These are phyloP conservation scores for Drosophila orosa DNA, from an alignment of 1,140 invertebrate genomes.

Conservation along the genomic window DNA sequence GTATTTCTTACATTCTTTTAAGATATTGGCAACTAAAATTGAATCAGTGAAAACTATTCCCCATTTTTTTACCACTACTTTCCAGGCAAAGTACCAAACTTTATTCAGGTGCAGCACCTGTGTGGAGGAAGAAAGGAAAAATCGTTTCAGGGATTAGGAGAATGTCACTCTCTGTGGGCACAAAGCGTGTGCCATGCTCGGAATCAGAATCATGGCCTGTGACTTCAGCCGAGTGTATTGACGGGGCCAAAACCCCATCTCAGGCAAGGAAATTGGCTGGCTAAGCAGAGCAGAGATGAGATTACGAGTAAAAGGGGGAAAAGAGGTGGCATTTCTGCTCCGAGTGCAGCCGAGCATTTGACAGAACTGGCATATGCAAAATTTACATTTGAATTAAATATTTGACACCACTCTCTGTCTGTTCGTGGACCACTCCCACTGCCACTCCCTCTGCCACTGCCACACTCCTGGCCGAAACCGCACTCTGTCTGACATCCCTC, in stretches of 20 bases:
- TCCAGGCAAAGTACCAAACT: not conserved
- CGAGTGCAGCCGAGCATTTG: constrained; percentile 64
- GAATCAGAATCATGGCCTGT: constrained; percentile 26
- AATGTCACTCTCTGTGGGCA: constrained; percentile 16
- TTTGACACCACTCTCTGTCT: constrained; percentile 27
- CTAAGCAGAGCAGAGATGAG: not conserved
- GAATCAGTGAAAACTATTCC: not conserved
- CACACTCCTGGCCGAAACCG: constrained; percentile 19
- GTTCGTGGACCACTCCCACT: not conserved
- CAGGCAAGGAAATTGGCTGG: constrained; percentile 26
- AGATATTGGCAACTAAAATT: not conserved
- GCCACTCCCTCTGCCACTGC: not conserved
- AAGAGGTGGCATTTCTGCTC: not conserved
- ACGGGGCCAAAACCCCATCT: constrained; percentile 15
- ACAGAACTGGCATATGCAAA: constrained; percentile 60
- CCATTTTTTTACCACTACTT: not conserved
- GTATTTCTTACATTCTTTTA: not conserved
- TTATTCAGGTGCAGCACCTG: constrained; percentile 9
- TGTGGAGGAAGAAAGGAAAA: not conserved
- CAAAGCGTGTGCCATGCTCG: not conserved
- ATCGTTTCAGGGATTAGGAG: constrained; percentile 20
- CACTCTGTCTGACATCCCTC: constrained; percentile 29
- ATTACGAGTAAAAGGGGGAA: not conserved
- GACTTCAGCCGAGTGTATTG: constrained; percentile 28
- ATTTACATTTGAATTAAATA: constrained; percentile 69